phyloP scores from a whole-genome alignment of 1,140 invertebrate genomes.

The Melipona quadrifasciata region DNA sequence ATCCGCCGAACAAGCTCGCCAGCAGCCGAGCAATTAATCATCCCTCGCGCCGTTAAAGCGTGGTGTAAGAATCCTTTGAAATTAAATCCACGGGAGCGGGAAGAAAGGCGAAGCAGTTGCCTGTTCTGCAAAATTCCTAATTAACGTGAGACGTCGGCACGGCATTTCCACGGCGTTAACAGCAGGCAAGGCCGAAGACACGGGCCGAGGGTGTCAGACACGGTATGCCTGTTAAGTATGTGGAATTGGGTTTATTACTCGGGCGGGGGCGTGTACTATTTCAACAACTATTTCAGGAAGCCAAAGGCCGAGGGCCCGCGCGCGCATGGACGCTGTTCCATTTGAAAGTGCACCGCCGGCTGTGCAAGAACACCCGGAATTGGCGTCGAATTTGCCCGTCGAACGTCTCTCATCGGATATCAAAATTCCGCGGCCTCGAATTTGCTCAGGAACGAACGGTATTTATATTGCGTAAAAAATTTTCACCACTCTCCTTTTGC shows the following conservation, averaged over 20 bases:
- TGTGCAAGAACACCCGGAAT: constrained; percentile 37
- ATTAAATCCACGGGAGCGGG: background rate
- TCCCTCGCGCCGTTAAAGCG: too few species aligned
- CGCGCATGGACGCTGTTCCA: constrained; percentile 28
- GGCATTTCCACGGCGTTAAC: constrained; percentile 51
- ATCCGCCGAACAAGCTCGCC: too few species aligned
- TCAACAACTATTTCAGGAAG: constrained; percentile 68
- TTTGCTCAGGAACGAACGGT: constrained; percentile 16
- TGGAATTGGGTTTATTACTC: constrained; percentile 69
- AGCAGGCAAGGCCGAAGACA: constrained; percentile 26
- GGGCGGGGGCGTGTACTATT: constrained; percentile 56
- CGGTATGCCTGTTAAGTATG: constrained; percentile 66
- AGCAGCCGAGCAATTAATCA: too few species aligned
- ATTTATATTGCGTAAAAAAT: constrained; percentile 2
- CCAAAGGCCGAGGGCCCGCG: constrained; percentile 38
- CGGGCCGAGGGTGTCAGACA: constrained; percentile 25
- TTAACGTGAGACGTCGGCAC: constrained; percentile 24
- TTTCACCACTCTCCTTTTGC: background rate
- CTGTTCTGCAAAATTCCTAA: constrained; percentile 28
- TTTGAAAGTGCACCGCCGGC: constrained; percentile 41
- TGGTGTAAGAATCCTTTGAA: background rate
- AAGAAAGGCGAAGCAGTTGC: background rate
- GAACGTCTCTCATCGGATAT: constrained; percentile 41
- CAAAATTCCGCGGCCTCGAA: constrained; percentile 44
- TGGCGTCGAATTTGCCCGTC: constrained; percentile 43